Percentiles rank a stretch among this genome's conserved stretches.
Conservation (phyloP, 2,888 invertebrate genomes). For the Ferdinandea cuprea region DNA sequence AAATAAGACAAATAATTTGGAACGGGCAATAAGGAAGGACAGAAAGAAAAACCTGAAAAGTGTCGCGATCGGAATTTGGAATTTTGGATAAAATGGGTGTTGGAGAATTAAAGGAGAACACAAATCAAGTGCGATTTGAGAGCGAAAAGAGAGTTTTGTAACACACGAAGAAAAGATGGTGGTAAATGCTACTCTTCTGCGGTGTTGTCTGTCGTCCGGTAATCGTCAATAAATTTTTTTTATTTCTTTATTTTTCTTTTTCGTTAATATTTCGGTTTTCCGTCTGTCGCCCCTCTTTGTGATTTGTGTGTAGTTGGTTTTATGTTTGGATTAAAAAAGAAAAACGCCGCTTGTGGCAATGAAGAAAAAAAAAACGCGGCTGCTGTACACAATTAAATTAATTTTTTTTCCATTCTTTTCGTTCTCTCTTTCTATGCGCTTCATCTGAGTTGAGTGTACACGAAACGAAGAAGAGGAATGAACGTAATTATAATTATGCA, state of each 20-base stretch:
- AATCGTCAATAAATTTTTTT: constrained; percentile 65
- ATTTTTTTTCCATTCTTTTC: constrained; percentile 31
- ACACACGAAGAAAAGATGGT: constrained; percentile 70
- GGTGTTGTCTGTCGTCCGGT: constrained; percentile 69
- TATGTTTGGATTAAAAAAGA: constrained; percentile 31
- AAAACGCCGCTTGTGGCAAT: constrained; percentile 58
- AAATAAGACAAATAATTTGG: constrained; percentile 36
- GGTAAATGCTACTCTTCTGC: constrained; percentile 68
- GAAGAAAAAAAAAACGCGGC: constrained; percentile 51
- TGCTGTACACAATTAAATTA: constrained; percentile 63
- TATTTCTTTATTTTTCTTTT: constrained; percentile 56
- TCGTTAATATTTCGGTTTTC: constrained; percentile 49
- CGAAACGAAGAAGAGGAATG: constrained; percentile 27
- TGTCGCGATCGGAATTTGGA: constrained; percentile 40
- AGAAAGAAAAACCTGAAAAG: constrained; percentile 24
- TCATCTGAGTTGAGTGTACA: constrained; percentile 43
- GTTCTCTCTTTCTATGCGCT: constrained; percentile 52
- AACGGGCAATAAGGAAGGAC: constrained; percentile 16
- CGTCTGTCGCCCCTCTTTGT: constrained; percentile 22
- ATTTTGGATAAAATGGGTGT: constrained; percentile 43
- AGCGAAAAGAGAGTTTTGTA: constrained; percentile 71
- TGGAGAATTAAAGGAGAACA: constrained; percentile 50
- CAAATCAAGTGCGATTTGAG: constrained; percentile 66
- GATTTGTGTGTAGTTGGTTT: constrained; percentile 35
- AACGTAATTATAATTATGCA: constrained; percentile 59